These are phyloP conservation scores for Scaptomyza graminum DNA, from an alignment of 1,140 invertebrate species.

Conservation along the genomic window DNA sequence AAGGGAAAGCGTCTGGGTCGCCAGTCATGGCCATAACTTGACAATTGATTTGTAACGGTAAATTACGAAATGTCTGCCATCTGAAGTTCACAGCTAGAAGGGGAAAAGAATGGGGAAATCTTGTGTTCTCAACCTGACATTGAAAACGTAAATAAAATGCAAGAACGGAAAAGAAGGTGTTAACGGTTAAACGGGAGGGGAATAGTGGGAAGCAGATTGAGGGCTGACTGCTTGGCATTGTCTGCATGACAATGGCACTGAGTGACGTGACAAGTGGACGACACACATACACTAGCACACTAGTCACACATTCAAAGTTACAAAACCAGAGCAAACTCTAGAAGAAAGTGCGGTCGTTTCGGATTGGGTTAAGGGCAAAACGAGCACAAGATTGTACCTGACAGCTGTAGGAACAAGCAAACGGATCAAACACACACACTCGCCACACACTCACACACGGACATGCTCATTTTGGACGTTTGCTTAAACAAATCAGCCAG, in stretches of 20 bases:
- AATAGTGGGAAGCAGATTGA: constrained; percentile 19
- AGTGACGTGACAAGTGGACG: constrained; percentile 81
- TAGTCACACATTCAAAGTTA: constrained; percentile 17
- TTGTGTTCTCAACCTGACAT: constrained; percentile 40
- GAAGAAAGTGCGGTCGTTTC: constrained; percentile 53
- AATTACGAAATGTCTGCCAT: constrained; percentile 71
- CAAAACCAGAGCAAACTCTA: constrained; percentile 45
- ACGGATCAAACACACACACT: constrained; percentile 14
- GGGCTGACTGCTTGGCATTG: constrained; percentile 52
- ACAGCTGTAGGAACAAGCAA: constrained; percentile 67
- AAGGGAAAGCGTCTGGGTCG: background rate
- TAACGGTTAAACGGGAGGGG: background rate
- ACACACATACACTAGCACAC: constrained; percentile 42
- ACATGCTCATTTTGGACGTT: constrained; percentile 36
- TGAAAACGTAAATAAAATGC: constrained; percentile 77
- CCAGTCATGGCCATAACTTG: constrained; percentile 51
- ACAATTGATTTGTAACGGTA: constrained; percentile 79
- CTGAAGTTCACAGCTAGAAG: constrained; percentile 17
- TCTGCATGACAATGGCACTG: constrained; percentile 72
- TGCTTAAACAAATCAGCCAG: constrained; percentile 74
- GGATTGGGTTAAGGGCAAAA: constrained; percentile 44
- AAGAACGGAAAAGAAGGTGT: constrained; percentile 33
- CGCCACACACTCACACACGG: constrained; percentile 13
- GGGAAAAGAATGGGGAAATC: background rate
- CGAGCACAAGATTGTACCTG: constrained; percentile 60